Base-by-base conservation (phyloP, 2,888 invertebrate species). In the Stegophylla sp. region DNA sequence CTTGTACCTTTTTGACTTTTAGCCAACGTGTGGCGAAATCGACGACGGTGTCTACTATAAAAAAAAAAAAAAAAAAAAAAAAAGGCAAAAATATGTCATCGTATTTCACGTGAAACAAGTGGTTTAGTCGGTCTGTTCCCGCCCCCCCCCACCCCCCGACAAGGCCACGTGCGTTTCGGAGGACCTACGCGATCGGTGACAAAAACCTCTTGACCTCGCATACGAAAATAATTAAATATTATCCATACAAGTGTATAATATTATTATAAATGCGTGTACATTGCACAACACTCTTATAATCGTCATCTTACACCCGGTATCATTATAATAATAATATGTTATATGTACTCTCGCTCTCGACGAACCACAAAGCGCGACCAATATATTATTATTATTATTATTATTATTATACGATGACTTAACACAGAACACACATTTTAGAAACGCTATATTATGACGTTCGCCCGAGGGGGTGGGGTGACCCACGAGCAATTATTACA, bases 1-100 rank as follows among this genome's bases (percentile, higher is more conserved):
- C 79, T 79, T 71, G 48, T 79, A 79, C 77, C 77, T 69, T 79
- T 69, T 69, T 79, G 77, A 79, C 69, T 69, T 69, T 79, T 79
- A 43, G 77, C 77, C 77, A 79, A 79, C 48, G 69, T 61, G 69
- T 61, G 59, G 77, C 67, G 59, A 79, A 77, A 71, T 71, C 51
- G 61, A 71, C 56, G 59, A n/a, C n/a, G n/a, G n/a, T n/a, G 61
- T 9, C 45, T 17, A n/a, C n/a, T n/a, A n/a, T n/a, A n/a, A n/a
- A n/a, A n/a, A n/a, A n/a, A n/a, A n/a, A n/a, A n/a, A n/a, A n/a
- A n/a, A n/a, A n/a, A n/a, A 63, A 48, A 20, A 28, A 34, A 63
- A 10, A 66, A 56, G 53, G 69, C 69, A 23, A 59, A 79, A 71
- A 79, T n/a, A 34, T 79, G 69, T 79, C 79, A 61, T 61, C 69